phyloP scores from a whole-genome alignment of 2,888 invertebrate genomes.

The Pyralis farinalis region DNA sequence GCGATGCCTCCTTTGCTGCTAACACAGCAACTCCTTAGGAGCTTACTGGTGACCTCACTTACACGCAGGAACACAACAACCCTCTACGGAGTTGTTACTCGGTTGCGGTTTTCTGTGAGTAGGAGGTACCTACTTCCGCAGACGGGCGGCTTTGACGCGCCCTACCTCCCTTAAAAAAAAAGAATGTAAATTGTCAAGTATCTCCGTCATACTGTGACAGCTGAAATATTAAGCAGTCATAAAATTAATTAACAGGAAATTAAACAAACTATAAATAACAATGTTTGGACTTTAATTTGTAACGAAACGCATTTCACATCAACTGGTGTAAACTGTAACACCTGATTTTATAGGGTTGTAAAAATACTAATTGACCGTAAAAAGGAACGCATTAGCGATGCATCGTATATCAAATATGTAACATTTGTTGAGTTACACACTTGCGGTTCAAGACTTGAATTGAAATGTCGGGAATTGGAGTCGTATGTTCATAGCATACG shows the following conservation, averaged over 20 bases:
- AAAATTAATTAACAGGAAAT: slow-evolving; percentile 4
- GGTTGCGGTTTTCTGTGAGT: too few relatives aligned
- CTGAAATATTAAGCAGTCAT: background rate
- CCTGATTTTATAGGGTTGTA: slow-evolving; percentile 47
- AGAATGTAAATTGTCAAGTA: too few relatives aligned
- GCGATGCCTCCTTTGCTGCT: too few relatives aligned
- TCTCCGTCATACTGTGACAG: background rate
- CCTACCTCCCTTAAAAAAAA: too few relatives aligned
- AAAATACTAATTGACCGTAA: slow-evolving; percentile 48
- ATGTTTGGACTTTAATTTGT: slow-evolving; percentile 8
- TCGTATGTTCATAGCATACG: too few relatives aligned
- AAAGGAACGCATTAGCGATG: slow-evolving; percentile 25
- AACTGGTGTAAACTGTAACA: slow-evolving; percentile 42
- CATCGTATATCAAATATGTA: slow-evolving; percentile 35
- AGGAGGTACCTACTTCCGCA: too few relatives aligned
- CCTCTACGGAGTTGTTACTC: too few relatives aligned
- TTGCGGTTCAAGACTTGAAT: background rate
- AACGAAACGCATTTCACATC: slow-evolving; percentile 12
- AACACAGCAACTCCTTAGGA: too few relatives aligned
- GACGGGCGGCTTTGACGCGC: too few relatives aligned
- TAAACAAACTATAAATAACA: background rate
- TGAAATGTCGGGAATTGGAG: too few relatives aligned
- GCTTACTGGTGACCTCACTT: too few relatives aligned
- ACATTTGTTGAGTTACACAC: slow-evolving; percentile 35
- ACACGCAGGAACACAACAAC: too few relatives aligned